These are phyloP conservation scores for Gallinago media DNA, from an alignment of 2,113 vertebrate genomes.

Conservation along the genomic window DNA sequence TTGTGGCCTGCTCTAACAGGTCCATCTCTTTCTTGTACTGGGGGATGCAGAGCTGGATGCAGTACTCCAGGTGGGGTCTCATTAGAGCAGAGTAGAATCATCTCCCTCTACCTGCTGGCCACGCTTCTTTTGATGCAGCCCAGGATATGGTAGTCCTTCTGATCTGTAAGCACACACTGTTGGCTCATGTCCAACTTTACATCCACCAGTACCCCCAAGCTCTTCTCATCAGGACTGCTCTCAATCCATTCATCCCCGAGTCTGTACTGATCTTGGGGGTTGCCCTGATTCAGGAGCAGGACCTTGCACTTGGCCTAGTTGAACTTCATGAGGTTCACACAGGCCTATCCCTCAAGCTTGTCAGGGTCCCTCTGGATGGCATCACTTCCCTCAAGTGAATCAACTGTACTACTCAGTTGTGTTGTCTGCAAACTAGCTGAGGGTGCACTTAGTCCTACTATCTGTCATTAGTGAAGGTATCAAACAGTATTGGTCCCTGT, in stretches of 20 bases:
- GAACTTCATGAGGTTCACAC: not conserved
- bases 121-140: rapidly evolving
- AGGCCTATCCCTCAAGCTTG: not conserved
- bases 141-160: rapidly evolving
- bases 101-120: not conserved
- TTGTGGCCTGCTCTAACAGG: rapidly evolving
- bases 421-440: not conserved
- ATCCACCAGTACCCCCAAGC: not conserved
- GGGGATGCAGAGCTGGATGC: rapidly evolving
- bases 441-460: not conserved
- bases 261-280: not conserved
- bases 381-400: not conserved
- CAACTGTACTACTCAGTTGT: not conserved
- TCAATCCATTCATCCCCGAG: rapidly evolving
- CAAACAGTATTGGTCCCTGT: not conserved
- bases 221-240: not conserved
- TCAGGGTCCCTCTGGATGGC: not conserved
- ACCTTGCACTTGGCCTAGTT: not conserved
- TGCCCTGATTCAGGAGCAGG: not conserved
- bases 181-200: not conserved
- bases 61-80: not conserved
- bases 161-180: rapidly evolving
- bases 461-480: not conserved
- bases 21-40: not conserved
- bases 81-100: not conserved